Base-by-base conservation (phyloP, 92 coral and sea anemone species). In the Hydrozoanthus gracilis region DNA sequence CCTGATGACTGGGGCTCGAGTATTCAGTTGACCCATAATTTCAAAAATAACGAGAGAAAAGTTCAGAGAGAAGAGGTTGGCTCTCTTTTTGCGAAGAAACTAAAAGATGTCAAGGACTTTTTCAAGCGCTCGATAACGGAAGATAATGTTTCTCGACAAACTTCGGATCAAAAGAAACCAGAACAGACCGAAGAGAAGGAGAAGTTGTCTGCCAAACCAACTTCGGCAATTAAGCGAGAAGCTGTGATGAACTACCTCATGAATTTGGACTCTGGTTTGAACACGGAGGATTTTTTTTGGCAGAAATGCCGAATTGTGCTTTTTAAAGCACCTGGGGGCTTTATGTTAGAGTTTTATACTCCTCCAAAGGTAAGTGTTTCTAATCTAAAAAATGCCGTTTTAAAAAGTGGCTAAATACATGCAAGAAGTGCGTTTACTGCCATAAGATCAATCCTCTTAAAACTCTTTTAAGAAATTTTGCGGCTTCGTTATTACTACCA, bases 211-310 rank as follows among this genome's bases (percentile, higher is more conserved):
- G 86, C 88, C 71, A 77, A 82, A 44, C 88, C 91, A 70, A 71
- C 92, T 52, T 83, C 93, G 13, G 13, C 88, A 4, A 77, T 95
- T 14, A 91, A 89, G 52, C 91, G 94, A 45, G 99, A 97, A 83
- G 95, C 95, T 11, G 78, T 97, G 48, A 90, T 97, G 95, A 96
- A 92, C 64, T 97, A 93, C 88, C 92, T 97, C 4, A 96, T 97
- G 92, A 97, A 97, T 69, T 82, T 97, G 73, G 99, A 97, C 51
- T 91, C 94, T 13, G 98, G 99, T 12, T 94, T 94, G 50, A 95
- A 97, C 84, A 89, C 98, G 45, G 99, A 97, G 84, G 99, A 97
- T 78, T 97, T 93, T 83, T 97, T 97, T 76, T 97, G 99, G 99
- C 99, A 97, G 88, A 97, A 97, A 88, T 97, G 98, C 48, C 94